Evolutionary conservation across 2,888 invertebrate genomes (phyloP).

Genomic region (Sarcophaga variegata): DNA sequence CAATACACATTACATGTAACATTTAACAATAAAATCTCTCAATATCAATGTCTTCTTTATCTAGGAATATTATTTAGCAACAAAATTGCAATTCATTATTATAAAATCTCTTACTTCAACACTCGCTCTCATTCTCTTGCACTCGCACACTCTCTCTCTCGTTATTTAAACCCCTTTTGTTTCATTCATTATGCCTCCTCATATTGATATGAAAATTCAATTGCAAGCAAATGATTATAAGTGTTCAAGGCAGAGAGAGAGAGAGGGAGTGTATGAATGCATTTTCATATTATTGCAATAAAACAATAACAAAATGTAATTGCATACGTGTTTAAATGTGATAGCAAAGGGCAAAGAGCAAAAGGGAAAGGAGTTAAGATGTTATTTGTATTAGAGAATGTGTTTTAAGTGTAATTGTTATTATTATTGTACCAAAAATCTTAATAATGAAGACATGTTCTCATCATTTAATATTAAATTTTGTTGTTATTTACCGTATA

Average conservation of each 20-base stretch:
- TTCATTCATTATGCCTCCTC: neutral
- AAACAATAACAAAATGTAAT: neutral
- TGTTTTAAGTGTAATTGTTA: constrained; percentile 37
- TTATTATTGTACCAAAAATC: constrained; percentile 63
- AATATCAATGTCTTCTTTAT: constrained; percentile 34
- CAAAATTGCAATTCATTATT: constrained; percentile 67
- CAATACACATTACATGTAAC: constrained; percentile 49
- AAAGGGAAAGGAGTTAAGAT: too few species aligned
- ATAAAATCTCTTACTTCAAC: constrained; percentile 54
- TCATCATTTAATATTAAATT: constrained; percentile 43
- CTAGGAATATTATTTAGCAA: constrained; percentile 37
- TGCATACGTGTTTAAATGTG: neutral
- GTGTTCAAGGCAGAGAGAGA: neutral
- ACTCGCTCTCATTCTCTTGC: neutral
- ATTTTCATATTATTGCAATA: constrained; percentile 50
- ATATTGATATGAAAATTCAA: constrained; percentile 42
- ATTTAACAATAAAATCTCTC: constrained; percentile 46
- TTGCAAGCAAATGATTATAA: constrained; percentile 58
- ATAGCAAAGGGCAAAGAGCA: too few species aligned
- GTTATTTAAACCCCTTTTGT: neutral
- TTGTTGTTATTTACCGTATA: constrained; percentile 19
- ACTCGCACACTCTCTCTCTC: neutral
- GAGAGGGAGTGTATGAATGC: constrained; percentile 63
- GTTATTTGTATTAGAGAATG: neutral
- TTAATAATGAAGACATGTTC: constrained; percentile 66